These are phyloP conservation scores for Epirrhoe alternata DNA, from an alignment of 2,888 invertebrate genomes.

Conservation along the genomic window DNA sequence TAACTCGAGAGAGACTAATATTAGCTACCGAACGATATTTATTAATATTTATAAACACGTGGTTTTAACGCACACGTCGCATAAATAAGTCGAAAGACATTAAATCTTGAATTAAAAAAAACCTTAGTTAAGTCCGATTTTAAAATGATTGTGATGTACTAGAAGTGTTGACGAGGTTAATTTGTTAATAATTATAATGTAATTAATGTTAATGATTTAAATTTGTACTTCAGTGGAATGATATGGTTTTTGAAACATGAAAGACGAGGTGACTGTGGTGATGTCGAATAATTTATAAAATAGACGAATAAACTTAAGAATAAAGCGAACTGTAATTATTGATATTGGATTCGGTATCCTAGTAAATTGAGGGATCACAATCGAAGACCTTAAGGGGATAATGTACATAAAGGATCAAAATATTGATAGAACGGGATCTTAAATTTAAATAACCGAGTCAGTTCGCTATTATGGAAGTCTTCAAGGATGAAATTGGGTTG, in stretches of 20 bases:
- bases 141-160: slow-evolving; percentile 82
- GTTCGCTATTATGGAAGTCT: slow-evolving; percentile 46
- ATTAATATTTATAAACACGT: slow-evolving; percentile 57
- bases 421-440: slow-evolving; percentile 58
- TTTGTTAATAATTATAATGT: slow-evolving; percentile 68
- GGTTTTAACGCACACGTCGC: slow-evolving; percentile 81
- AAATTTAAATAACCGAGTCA: slow-evolving; percentile 49
- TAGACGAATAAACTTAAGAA: slow-evolving; percentile 29
- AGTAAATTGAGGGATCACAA: slow-evolving; percentile 77
- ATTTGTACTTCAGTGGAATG: slow-evolving; percentile 39
- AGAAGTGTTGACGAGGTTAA: slow-evolving; percentile 76
- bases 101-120: slow-evolving; percentile 65
- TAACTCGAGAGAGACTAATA: slow-evolving; percentile 75
- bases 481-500: slow-evolving; percentile 24
- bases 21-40: slow-evolving; percentile 51
- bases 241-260: slow-evolving; percentile 39
- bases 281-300: slow-evolving; percentile 35
- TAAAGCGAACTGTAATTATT: slow-evolving; percentile 41
- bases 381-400: slow-evolving; percentile 61
- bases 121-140: slow-evolving; percentile 72
- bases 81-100: slow-evolving; percentile 70
- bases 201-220: slow-evolving; percentile 43
- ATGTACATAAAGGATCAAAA: slow-evolving; percentile 74
- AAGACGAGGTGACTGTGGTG: slow-evolving; percentile 35
- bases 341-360: slow-evolving; percentile 61